Conservation (phyloP, 1,140 invertebrate genomes). For the Neotoxoptera formosana region DNA sequence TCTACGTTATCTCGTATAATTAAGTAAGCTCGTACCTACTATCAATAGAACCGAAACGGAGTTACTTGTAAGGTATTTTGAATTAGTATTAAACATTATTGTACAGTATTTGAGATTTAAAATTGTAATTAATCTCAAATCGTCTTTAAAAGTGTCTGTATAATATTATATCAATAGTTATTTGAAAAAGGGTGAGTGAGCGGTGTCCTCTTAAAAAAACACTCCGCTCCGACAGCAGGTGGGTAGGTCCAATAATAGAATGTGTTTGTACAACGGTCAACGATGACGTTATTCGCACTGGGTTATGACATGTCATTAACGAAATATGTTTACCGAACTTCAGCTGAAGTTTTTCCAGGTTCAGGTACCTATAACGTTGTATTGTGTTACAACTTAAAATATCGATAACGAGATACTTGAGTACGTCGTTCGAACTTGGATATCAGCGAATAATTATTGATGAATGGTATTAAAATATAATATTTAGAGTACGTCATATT, state of each 20-base stretch:
- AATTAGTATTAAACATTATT: neutral
- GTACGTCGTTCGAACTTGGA: neutral
- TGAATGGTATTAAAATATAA: neutral
- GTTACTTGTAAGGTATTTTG: neutral
- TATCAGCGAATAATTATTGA: neutral
- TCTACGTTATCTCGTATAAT: neutral
- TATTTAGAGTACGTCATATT: no score
- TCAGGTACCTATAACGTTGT: neutral
- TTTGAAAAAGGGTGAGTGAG: no score
- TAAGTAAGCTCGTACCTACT: accelerated
- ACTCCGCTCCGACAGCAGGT: neutral
- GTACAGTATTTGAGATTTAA: neutral
- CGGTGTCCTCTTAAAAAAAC: neutral
- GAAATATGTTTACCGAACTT: neutral
- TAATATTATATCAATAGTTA: no score
- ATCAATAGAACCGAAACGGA: neutral
- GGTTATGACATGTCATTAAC: neutral
- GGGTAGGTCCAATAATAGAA: neutral
- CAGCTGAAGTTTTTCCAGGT: neutral
- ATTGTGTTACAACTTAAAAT: neutral
- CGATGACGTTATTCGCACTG: neutral
- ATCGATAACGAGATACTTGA: neutral
- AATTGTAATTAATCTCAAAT: neutral
- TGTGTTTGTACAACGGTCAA: neutral
- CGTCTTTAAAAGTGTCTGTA: no score